A percentile compares a stretch with the other conserved stretches of the same genome.
phyloP scores from a whole-genome alignment of 2,888 invertebrate species.

The Aleiodes alternator region DNA sequence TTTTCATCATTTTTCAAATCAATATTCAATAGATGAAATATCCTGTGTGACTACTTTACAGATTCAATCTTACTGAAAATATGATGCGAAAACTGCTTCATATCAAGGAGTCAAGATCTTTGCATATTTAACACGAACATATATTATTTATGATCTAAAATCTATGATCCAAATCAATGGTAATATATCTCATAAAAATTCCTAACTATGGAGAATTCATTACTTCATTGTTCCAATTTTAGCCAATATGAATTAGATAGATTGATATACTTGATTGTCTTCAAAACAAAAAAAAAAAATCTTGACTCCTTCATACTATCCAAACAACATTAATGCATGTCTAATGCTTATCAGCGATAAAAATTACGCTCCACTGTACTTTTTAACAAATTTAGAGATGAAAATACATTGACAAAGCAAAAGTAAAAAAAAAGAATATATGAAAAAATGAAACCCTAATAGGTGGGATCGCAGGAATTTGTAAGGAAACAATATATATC shows the following conservation, averaged over 20 bases:
- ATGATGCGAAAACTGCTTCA: constrained; percentile 53
- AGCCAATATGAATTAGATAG: constrained; percentile 18
- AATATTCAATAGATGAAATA: no score
- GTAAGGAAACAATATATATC: constrained; percentile 58
- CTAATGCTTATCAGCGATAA: constrained; percentile 55
- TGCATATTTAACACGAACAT: neutral
- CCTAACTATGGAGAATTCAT: neutral
- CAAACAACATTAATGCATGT: constrained; percentile 52
- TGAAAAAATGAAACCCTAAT: constrained; percentile 68
- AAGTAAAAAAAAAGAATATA: constrained; percentile 32
- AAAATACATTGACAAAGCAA: constrained; percentile 38
- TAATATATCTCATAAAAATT: neutral
- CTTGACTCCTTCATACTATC: constrained; percentile 50
- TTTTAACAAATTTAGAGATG: constrained; percentile 56
- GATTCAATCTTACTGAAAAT: constrained; percentile 18
- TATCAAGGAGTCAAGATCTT: constrained; percentile 39
- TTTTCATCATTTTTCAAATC: constrained; percentile 58
- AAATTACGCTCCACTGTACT: constrained; percentile 54
- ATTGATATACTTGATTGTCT: no score
- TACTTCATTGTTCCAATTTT: neutral
- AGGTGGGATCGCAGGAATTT: constrained; percentile 74
- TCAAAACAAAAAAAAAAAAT: constrained; percentile 51
- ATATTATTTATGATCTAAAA: no score
- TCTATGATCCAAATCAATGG: no score
- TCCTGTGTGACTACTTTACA: neutral